These are phyloP conservation scores for Trachelipus rathkii DNA, from an alignment of 1,140 invertebrate species.

Conservation along the genomic window DNA sequence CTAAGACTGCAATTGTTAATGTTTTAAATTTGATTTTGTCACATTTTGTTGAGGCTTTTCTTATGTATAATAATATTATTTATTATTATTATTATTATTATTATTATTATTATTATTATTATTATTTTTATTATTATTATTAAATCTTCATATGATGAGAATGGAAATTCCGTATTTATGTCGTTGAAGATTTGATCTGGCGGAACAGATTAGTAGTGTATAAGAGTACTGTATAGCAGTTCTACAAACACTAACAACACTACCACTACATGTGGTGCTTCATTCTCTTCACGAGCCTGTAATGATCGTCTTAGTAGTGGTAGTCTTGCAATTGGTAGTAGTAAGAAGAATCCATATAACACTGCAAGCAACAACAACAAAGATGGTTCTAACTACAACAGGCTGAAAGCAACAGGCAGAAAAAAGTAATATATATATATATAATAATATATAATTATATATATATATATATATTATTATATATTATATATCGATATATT, in stretches of 20 bases:
- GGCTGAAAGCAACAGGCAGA: not conserved
- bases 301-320: not conserved
- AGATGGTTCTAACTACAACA: not conserved
- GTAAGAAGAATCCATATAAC: not conserved
- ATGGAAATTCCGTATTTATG: not conserved
- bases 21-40: too few relatives aligned
- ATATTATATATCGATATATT: not conserved
- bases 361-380: not conserved
- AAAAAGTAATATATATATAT: not conserved
- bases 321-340: not conserved
- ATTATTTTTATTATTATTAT: not conserved
- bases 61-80: too few relatives aligned
- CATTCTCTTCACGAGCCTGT: not conserved
- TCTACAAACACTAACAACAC: not conserved
- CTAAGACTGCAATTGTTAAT: too few relatives aligned
- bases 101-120: too few relatives aligned
- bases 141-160: not conserved
- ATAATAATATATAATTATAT: not conserved
- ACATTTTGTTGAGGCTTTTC: too few relatives aligned
- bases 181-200: not conserved
- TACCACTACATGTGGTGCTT: not conserved
- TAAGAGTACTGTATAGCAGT: not conserved
- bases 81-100: too few relatives aligned
- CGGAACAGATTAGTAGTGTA: too few relatives aligned
- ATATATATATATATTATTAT: not conserved